Evolutionary conservation across 1,140 invertebrate species (phyloP), one percentile per base, ranked within the genome.

Genomic region (Drosophila kanapiae): DNA sequence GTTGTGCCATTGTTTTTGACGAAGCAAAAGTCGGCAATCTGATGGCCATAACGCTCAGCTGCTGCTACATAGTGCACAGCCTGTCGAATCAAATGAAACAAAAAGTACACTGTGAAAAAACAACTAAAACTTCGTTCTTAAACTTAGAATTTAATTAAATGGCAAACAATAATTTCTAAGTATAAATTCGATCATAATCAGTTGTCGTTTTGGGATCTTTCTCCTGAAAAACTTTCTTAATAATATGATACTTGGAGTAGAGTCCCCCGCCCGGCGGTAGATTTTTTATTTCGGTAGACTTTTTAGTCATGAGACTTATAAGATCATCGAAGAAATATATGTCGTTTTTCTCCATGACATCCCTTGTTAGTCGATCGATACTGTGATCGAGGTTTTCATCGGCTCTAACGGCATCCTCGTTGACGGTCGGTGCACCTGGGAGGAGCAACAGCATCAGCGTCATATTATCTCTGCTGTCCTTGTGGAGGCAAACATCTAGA

Each of bases 11-110:
- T 87, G 79, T 68, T 69, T 68, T 71, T 76, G 80, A 76, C 48
- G 70, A 64, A 72, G 48, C 29, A n/a, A 27, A 45, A 38, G 67
- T 42, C 23, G 23, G 37, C 69, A 37, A 47, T 45, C 10, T 31
- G 58, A 75, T 42, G 70, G 72, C 60, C 60, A 80, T 80, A 65
- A 77, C 14, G 53, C 49, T 16, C 83, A 87, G 77, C 67, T 88
- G 83, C 56, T 82, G 76, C 68, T 42, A 49, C 43, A 37, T 42
- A 71, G 27, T 42, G 14, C 16, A 38, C n/a, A 31, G 23, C 14
- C 53, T 13, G 8, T 29, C 45, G 18, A 38, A 68, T 31, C n/a
- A 38, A 54, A 60, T 77, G 23, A 77, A 57, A 51, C 6, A 13
- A 60, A 43, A 6, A 27, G 6, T 49, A 35, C 35, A 72, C 35